Evolutionary conservation across 2,888 invertebrate genomes (phyloP).

Genomic region (Acronicta alni): DNA sequence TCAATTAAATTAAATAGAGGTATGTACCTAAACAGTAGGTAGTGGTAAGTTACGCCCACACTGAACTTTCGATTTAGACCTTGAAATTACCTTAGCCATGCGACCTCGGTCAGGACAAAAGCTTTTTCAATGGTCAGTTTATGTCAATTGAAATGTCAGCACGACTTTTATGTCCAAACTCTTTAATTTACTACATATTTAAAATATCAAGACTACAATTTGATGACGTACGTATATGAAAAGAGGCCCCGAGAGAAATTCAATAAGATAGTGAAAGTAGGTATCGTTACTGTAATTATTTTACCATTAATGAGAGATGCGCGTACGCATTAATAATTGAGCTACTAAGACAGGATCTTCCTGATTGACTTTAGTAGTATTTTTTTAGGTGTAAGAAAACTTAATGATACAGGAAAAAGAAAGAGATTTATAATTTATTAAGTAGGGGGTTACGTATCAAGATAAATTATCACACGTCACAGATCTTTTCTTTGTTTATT

Average conservation of each 20-base stretch:
- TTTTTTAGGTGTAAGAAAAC: no score
- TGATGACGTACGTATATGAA: no score
- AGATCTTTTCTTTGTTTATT: neutral
- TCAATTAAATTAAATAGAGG: conserved; percentile 35
- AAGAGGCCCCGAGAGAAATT: no score
- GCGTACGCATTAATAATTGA: conserved; percentile 5
- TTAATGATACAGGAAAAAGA: no score
- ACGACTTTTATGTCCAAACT: conserved; percentile 10
- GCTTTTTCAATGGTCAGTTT: conserved; percentile 27
- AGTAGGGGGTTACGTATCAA: no score
- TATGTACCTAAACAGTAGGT: conserved; percentile 20
- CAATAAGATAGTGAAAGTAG: conserved; percentile 22
- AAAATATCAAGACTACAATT: no score
- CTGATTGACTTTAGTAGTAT: neutral
- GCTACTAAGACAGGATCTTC: conserved; percentile 3
- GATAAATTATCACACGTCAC: neutral
- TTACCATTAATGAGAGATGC: neutral
- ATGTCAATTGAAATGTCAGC: conserved; percentile 23
- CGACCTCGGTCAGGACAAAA: conserved; percentile 41
- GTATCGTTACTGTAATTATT: neutral
- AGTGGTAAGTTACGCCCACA: conserved; percentile 43
- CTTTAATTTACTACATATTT: conserved; percentile 12
- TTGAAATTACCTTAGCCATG: conserved; percentile 40
- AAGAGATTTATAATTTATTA: neutral
- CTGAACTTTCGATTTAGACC: conserved; percentile 53